Conservation (phyloP, 2,888 invertebrate species). For the Watsonalla cultraria region DNA sequence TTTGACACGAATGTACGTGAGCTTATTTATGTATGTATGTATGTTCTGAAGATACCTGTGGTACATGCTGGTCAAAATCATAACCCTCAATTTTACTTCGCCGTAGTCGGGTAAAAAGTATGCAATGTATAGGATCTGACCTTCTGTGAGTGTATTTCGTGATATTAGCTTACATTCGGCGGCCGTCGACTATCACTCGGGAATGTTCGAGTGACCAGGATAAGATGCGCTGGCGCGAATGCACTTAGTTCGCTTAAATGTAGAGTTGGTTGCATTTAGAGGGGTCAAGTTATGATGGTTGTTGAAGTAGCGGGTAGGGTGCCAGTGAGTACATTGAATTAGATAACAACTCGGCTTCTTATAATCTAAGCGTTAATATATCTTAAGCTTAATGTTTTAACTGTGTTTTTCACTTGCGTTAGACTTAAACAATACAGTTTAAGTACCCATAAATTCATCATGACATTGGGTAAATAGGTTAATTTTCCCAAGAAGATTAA, state of each 20-base stretch:
- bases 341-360: slow-evolving; percentile 56
- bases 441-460: no score
- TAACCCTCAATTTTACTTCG: no score
- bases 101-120: no score
- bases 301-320: slow-evolving; percentile 34
- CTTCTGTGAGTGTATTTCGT: no score
- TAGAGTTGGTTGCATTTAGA: slow-evolving; percentile 12
- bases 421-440: slow-evolving; percentile 2
- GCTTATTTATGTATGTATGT: no score
- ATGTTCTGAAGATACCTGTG: no score
- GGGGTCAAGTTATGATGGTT: slow-evolving; percentile 41
- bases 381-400: slow-evolving; percentile 26
- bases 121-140: no score
- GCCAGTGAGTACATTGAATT: slow-evolving; percentile 55
- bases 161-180: slow-evolving; percentile 35
- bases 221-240: slow-evolving; percentile 31
- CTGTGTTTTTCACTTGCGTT: slow-evolving; percentile 14
- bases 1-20: no score
- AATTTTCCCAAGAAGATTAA: no score
- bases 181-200: slow-evolving; percentile 36
- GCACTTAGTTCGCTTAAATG: slow-evolving; percentile 8
- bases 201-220: slow-evolving; percentile 34
- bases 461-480: no score
- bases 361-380: slow-evolving; percentile 42
- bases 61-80: no score